Evolutionary conservation across 2,888 invertebrate species (phyloP).

Genomic region (Acanthococcus lagerstroemiae): DNA sequence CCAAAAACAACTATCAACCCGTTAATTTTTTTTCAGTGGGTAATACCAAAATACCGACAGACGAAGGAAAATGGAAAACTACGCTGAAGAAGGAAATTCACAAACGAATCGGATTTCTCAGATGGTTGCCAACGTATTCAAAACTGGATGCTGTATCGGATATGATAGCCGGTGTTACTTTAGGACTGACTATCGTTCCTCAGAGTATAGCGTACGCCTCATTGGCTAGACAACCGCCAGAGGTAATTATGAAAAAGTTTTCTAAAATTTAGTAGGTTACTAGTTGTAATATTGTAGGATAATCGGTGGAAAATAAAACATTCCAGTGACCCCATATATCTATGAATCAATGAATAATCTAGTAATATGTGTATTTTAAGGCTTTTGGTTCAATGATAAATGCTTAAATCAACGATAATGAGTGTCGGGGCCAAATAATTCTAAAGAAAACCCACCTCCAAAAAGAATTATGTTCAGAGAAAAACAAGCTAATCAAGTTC

Average conservation of each 20-base stretch:
- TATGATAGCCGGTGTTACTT: slow-evolving; percentile 75
- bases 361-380: too few species aligned
- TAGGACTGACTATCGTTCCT: slow-evolving; percentile 84
- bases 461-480: too few species aligned
- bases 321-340: too few species aligned
- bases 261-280: too few species aligned
- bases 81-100: slow-evolving; percentile 19
- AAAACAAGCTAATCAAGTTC: too few species aligned
- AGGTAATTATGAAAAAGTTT: slow-evolving; percentile 48
- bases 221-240: slow-evolving; percentile 71
- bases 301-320: neutral
- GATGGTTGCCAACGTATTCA: slow-evolving; percentile 55
- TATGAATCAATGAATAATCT: too few species aligned
- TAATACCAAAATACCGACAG: slow-evolving; percentile 2
- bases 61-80: slow-evolving; percentile 2
- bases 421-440: too few species aligned
- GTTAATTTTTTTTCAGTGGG: slow-evolving; percentile 24
- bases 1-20: too few species aligned
- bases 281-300: neutral
- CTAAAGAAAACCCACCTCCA: too few species aligned
- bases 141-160: slow-evolving; percentile 62
- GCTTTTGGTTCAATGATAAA: too few species aligned
- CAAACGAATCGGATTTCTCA: slow-evolving; percentile 29
- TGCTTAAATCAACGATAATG: too few species aligned
- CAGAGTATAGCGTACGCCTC: slow-evolving; percentile 87